Evolutionary conservation across 2,797 vertebrate genomes (phyloP), one percentile per base, ranked within the genome.

Genomic region (Enteromius unitaeniatus): DNA sequence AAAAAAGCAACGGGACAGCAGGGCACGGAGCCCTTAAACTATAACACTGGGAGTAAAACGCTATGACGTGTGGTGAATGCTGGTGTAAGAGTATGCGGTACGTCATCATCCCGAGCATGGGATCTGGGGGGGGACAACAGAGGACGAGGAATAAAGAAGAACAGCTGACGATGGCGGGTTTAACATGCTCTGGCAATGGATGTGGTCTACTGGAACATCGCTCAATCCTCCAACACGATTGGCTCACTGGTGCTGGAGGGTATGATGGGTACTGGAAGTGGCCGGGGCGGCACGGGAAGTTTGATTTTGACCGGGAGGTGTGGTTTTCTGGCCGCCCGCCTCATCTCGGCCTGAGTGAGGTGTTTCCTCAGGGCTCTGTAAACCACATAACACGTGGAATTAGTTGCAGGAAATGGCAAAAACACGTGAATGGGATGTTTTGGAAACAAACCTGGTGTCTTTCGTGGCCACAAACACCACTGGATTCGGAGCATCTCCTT

Each of bases 401-500:
- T 37, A 65, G 55, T 17, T 51, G 31, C 7, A 23, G 26, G 23
- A 31, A 19, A 26, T 31, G 15, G 42, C 78, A 53, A 23, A 62
- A 23, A 11, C 6, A 42, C 60, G 55, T 11, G n/a, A 23, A 42
- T 26, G 40, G 37, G n/a, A 60, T 77, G 53, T 19, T 60, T 77
- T 17, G 9, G 5, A 58, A 58, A 77, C 85, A 49, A 92, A 97
- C 96, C 96, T 97, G 93, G 97, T 98, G 91, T 98, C 97, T 92
- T 98, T 98, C 58, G 97, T 98, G 88, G 97, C 97, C 90, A 98
- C 97, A 88, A 98, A 98, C 87, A 98, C 97, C 88, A 98, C 97
- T 1, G 97, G 97, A 92, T 98, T 98, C 74, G 97, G 97, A 26
- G 97, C 97, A 85, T 98, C 97, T 14, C 96, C 96, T 67, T 97